These are phyloP conservation scores for Sinonovacula constricta DNA, from an alignment of 1,140 invertebrate genomes.

Conservation along the genomic window DNA sequence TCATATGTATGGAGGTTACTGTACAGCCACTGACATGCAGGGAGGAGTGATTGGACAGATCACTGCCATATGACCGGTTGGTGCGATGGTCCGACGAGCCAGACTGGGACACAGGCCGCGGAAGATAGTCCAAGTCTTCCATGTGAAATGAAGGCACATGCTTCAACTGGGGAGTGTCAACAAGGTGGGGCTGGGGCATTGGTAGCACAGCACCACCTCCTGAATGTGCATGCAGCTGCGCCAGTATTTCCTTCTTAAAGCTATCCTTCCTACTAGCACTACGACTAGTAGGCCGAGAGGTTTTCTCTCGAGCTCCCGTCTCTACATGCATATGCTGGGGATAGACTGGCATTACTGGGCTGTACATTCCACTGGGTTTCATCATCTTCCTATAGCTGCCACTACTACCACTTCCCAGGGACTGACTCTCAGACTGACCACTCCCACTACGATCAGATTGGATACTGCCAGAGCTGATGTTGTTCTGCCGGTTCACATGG, in stretches of 20 bases:
- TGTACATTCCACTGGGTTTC: slow-evolving; percentile 41
- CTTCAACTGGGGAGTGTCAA: slow-evolving; percentile 8
- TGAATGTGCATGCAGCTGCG: slow-evolving; percentile 53
- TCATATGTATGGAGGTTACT: slow-evolving; percentile 36
- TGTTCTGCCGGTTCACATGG: slow-evolving; percentile 44
- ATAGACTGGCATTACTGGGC: slow-evolving; percentile 31
- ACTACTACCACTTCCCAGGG: slow-evolving; percentile 54
- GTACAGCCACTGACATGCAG: slow-evolving; percentile 35
- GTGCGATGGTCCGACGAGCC: slow-evolving; percentile 39
- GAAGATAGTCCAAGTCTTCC: slow-evolving; percentile 35
- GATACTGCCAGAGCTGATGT: slow-evolving; percentile 52
- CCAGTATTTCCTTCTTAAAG: slow-evolving; percentile 67
- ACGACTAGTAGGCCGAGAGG: slow-evolving; percentile 57
- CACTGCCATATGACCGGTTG: slow-evolving; percentile 42
- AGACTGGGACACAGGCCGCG: slow-evolving; percentile 34
- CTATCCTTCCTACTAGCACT: slow-evolving; percentile 69
- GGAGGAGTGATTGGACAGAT: slow-evolving; percentile 33
- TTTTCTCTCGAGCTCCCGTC: slow-evolving; percentile 37
- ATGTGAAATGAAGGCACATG: slow-evolving; percentile 47
- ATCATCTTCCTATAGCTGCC: slow-evolving; percentile 57
- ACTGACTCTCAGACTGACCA: slow-evolving; percentile 52
- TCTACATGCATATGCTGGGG: slow-evolving; percentile 36
- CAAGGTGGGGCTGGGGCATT: slow-evolving; percentile 32
- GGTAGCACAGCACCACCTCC: slow-evolving; percentile 48
- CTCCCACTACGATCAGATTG: slow-evolving; percentile 44